A percentile compares a stretch with the other conserved stretches of the same genome.
Evolutionary conservation across 2,113 vertebrate species (phyloP).

Genomic region (Cyanoderma ruficeps): DNA sequence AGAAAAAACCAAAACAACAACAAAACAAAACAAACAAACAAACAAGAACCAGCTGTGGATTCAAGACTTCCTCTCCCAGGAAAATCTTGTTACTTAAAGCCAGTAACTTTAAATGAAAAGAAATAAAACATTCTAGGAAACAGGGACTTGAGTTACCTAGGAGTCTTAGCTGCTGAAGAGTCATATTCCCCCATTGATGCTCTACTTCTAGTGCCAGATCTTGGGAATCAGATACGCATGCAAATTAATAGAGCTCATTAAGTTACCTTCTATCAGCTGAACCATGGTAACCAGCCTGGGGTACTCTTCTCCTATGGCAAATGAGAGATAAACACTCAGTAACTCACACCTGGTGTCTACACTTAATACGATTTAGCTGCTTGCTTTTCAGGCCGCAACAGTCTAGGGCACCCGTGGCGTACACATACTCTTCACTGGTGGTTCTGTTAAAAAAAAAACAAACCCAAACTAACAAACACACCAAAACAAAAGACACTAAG

Average conservation of each 20-base stretch:
- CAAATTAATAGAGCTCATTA: slow-evolving; percentile 26
- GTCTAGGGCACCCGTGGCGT: fast-evolving
- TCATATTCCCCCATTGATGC: neutral
- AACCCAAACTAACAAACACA: neutral
- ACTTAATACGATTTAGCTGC: neutral
- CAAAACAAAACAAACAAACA: neutral
- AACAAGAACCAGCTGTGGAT: neutral
- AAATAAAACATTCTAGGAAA: neutral
- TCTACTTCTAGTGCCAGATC: slow-evolving; percentile 7
- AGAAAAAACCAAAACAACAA: too few species aligned
- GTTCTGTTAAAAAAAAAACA: neutral
- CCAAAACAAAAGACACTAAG: neutral
- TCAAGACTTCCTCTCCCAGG: neutral
- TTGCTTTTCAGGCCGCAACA: neutral
- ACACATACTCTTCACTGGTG: fast-evolving
- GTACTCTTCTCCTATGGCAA: slow-evolving; percentile 4
- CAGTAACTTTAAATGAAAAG: neutral
- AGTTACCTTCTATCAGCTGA: slow-evolving; percentile 39
- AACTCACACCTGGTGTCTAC: neutral
- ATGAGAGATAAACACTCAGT: neutral
- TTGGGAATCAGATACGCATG: slow-evolving; percentile 29
- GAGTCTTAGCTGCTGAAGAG: neutral
- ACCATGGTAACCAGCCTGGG: slow-evolving; percentile 3
- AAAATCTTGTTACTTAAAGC: neutral
- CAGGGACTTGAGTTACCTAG: neutral